phyloP scores from a whole-genome alignment of 2,797 vertebrate species.

The Ptychobarbus kaznakovi region DNA sequence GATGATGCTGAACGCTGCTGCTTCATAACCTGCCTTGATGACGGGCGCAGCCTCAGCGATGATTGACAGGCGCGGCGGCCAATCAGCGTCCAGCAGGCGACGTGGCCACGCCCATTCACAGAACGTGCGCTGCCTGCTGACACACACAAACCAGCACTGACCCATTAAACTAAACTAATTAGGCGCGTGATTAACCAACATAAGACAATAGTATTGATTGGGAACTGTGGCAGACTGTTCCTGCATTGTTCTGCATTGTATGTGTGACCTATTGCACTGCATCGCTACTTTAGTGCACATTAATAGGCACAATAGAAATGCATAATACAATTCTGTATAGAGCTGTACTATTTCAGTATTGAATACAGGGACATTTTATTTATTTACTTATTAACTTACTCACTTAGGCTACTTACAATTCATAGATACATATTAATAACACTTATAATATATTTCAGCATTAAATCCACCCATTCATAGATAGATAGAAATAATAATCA shows the following conservation, averaged over 20 bases:
- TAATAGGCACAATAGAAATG: not conserved
- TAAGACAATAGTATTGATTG: not conserved
- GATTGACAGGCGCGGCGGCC: conserved; percentile 60
- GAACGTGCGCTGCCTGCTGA: conserved; percentile 10
- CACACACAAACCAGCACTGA: conserved; percentile 29
- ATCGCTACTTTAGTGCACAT: not conserved
- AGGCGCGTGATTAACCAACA: not conserved
- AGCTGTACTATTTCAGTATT: not conserved
- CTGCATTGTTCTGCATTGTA: not conserved
- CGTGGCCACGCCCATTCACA: conserved; percentile 53
- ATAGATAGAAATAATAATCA: not conserved
- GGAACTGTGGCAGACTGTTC: not conserved
- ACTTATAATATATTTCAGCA: not conserved
- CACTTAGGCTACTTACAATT: too few relatives aligned
- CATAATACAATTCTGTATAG: not conserved
- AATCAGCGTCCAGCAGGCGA: conserved; percentile 52
- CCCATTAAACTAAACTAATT: conserved; percentile 4
- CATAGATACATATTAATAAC: too few relatives aligned
- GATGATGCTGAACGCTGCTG: conserved; percentile 60
- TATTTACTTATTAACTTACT: too few relatives aligned
- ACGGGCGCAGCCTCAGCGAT: conserved; percentile 45
- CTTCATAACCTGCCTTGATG: conserved; percentile 66
- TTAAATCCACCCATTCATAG: not conserved
- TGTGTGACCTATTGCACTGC: not conserved
- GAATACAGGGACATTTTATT: not conserved